Percentiles rank a stretch among this genome's conserved stretches.
These are phyloP conservation scores for Phainopepla nitens DNA, from an alignment of 2,113 vertebrate genomes.

Conservation along the genomic window DNA sequence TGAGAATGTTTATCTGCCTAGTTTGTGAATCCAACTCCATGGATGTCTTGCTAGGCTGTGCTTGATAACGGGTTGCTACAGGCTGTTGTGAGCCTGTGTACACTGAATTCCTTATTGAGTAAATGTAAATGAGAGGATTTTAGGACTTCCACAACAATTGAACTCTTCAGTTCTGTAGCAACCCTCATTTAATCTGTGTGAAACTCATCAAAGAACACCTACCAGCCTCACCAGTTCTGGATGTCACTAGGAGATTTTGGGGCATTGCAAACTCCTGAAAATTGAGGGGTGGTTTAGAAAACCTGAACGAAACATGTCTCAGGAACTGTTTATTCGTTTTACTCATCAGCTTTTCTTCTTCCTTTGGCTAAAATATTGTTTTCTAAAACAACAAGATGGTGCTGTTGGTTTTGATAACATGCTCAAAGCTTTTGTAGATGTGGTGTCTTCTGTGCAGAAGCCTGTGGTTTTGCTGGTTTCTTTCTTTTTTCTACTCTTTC, in stretches of 20 bases:
- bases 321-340: neutral
- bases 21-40: neutral
- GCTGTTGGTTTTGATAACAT: neutral
- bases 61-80: neutral
- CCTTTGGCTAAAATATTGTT: neutral
- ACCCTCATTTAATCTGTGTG: neutral
- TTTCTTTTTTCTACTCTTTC: neutral
- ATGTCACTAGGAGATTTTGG: neutral
- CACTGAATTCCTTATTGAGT: slow-evolving; percentile 4
- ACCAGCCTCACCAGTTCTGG: neutral
- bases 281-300: neutral
- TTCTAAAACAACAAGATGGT: neutral
- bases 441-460: neutral
- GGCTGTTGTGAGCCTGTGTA: slow-evolving; percentile 7
- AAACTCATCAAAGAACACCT: slow-evolving; percentile 25
- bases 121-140: slow-evolving; percentile 42
- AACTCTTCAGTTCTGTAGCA: slow-evolving; percentile 1
- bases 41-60: neutral
- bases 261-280: neutral
- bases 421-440: neutral
- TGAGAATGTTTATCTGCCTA: neutral
- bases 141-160: slow-evolving; percentile 26
- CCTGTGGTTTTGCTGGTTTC: neutral
- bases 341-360: neutral
- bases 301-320: neutral